Evolutionary conservation across 2,888 invertebrate species (phyloP), one percentile per base, ranked within the genome.

Genomic region (Drosophila koepferae): DNA sequence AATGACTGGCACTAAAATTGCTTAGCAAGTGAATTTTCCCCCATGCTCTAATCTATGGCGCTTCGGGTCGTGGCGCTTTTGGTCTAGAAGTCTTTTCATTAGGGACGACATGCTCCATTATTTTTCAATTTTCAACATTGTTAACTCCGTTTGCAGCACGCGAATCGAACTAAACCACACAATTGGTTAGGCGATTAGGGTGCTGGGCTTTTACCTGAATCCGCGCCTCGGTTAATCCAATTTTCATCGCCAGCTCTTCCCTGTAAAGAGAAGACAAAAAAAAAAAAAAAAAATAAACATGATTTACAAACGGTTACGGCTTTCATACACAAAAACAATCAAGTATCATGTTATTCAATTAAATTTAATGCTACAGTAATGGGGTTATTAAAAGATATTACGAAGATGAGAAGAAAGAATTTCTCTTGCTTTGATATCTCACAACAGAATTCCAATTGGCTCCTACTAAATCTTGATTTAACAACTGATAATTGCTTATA

Each of bases 241-340:
- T 98, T 94, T 98, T 98, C 96, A 98, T 97, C 43, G 98, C 98
- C 73, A 98, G 94, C 93, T 98, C 98, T 94, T 98, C 97, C 94
- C 98, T 97, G 96, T 68, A 96, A 92, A 56, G 40, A 48, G 36
- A 41, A 18, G 18, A 58, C 68, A 48, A 68, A 59, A 18, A 64
- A 56, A 20, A 66, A 56, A 56, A 71, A 48, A 68, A 59, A 18
- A 64, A 56, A 20, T 68, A 56, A 56, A 71, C 10, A 61, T 55
- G 9, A 51, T 44, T 60, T 74, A 56, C 53, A 49, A 48, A 3
- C 54, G 23, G 54, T 62, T 64, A n/a, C 1, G 12, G 23, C 28
- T 55, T 31, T 12, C 40, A 54, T 46, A 23, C n/a, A 54, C n/a
- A 46, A 40, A 40, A 54, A 23, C 18, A 36, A 51, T 51, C 51